phyloP scores from a whole-genome alignment of 1,140 invertebrate species.

The Caenorhabditis remanei region DNA sequence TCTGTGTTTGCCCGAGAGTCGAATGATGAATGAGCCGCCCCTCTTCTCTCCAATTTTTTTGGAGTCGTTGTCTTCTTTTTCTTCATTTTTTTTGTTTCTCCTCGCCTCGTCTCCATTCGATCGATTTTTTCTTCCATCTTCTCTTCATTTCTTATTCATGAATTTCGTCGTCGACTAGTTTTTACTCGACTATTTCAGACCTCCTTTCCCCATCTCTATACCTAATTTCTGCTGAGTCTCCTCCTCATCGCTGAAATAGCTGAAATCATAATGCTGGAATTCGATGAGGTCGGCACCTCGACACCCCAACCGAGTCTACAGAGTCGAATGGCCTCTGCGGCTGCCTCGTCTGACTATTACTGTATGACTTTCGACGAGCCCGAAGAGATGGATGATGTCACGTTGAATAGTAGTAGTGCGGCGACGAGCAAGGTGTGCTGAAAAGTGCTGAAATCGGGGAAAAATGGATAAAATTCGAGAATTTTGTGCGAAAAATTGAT shows the following conservation, averaged over 20 bases:
- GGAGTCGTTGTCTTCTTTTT: not conserved
- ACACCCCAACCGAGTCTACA: conserved; percentile 28
- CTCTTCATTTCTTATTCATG: conserved; percentile 10
- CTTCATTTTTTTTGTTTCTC: conserved; percentile 8
- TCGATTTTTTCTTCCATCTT: conserved; percentile 5
- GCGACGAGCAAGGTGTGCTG: conserved; percentile 25
- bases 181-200: not conserved
- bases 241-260: too few relatives aligned
- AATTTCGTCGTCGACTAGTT: not conserved
- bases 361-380: conserved; percentile 63
- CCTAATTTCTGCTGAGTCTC: not conserved
- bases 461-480: too few relatives aligned
- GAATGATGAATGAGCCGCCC: not conserved
- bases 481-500: too few relatives aligned
- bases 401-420: conserved; percentile 46
- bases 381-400: conserved; percentile 56
- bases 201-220: not conserved
- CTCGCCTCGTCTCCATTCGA: not conserved
- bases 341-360: conserved; percentile 58
- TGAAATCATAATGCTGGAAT: conserved; percentile 11
- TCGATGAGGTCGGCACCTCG: conserved; percentile 26
- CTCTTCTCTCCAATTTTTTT: not conserved
- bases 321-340: conserved; percentile 26
- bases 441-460: too few relatives aligned
- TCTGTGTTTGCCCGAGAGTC: too few relatives aligned